Evolutionary conservation across 2,113 vertebrate genomes (phyloP).

Genomic region (Rhadina sibilatrix): DNA sequence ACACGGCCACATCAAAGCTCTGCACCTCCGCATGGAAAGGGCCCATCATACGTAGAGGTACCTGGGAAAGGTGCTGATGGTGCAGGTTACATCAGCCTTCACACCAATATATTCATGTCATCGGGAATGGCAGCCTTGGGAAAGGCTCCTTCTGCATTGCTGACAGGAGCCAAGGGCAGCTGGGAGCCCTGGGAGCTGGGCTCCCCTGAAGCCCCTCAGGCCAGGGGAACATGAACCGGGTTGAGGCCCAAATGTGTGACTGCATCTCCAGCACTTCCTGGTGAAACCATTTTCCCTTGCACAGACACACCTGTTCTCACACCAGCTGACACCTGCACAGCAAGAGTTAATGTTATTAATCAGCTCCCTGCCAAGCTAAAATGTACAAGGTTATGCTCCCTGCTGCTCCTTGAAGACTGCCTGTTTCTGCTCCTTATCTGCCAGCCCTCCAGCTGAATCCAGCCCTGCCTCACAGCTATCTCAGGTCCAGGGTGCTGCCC

Average conservation of each 20-base stretch:
- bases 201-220: background rate
- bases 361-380: background rate
- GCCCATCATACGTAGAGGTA: background rate
- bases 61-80: constrained; percentile 40
- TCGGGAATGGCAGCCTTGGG: background rate
- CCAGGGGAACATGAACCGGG: background rate
- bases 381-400: background rate
- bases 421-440: background rate
- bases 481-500: background rate
- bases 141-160: background rate
- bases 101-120: background rate
- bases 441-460: background rate
- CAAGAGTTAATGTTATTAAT: background rate
- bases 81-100: constrained; percentile 29
- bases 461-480: background rate
- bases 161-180: background rate
- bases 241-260: background rate
- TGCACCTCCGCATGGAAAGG: constrained; percentile 4
- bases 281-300: background rate
- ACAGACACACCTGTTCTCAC: background rate
- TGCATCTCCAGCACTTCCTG: background rate
- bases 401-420: background rate
- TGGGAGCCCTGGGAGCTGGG: background rate
- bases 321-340: background rate
- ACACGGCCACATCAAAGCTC: constrained; percentile 57